Percentiles rank a stretch among this genome's conserved stretches.
Evolutionary conservation across 2,797 vertebrate species (phyloP).

Genomic region (Microctenopoma lineatum): DNA sequence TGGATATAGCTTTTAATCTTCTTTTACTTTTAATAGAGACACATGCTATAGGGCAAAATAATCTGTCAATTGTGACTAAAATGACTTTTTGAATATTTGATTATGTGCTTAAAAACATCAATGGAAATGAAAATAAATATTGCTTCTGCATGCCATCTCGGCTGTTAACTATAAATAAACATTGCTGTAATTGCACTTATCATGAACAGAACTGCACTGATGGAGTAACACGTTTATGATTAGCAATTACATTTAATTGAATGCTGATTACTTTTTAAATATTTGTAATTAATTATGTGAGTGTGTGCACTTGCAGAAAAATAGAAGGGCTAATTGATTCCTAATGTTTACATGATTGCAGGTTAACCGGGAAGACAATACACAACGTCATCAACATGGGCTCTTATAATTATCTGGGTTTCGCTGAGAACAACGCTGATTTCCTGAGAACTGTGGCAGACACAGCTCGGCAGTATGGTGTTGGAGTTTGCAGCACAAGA

Average conservation of each 20-base stretch:
- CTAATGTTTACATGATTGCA: slow-evolving; percentile 64
- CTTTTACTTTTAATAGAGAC: neutral
- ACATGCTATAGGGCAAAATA: neutral
- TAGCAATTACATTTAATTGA: slow-evolving; percentile 35
- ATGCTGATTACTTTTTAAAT: slow-evolving; percentile 35
- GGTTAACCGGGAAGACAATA: slow-evolving; percentile 90
- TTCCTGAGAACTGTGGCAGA: slow-evolving; percentile 89
- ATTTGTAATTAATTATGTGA: slow-evolving; percentile 16
- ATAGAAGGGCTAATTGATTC: slow-evolving; percentile 10
- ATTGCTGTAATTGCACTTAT: slow-evolving; percentile 18
- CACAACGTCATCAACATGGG: slow-evolving; percentile 94
- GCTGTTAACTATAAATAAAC: slow-evolving; percentile 17
- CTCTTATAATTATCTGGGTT: slow-evolving; percentile 97
- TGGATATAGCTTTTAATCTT: neutral
- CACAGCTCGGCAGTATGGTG: slow-evolving; percentile 82
- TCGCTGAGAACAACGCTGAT: slow-evolving; percentile 88
- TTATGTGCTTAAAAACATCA: neutral
- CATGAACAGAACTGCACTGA: slow-evolving; percentile 16
- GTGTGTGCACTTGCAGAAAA: neutral
- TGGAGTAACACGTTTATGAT: slow-evolving; percentile 20
- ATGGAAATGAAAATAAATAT: slow-evolving; percentile 8
- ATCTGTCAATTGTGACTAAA: slow-evolving; percentile 8
- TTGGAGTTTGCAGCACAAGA: slow-evolving; percentile 90
- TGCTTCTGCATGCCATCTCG: slow-evolving; percentile 1
- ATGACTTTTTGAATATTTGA: slow-evolving; percentile 18